Evolutionary conservation across 2,113 vertebrate species (phyloP), one percentile per base, ranked within the genome.

Genomic region (Psilopsiagon aurifrons): DNA sequence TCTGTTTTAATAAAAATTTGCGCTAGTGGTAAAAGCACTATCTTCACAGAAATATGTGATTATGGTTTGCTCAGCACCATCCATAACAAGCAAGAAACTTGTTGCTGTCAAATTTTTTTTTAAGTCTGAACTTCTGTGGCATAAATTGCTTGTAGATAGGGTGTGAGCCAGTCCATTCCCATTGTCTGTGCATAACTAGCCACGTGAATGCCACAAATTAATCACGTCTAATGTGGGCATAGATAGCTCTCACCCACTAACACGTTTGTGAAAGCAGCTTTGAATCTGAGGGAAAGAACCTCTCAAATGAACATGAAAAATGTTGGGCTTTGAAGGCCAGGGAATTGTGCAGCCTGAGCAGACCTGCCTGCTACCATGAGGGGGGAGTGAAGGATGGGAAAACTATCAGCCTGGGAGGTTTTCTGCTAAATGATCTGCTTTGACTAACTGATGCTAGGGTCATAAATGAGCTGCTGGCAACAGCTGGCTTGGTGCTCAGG

Each of bases 121-220:
- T 54, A 97, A 96, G 93, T 97, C 96, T 97, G 96, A 97, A 98
- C 98, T 97, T 97, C 97, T 95, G 90, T 97, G 96, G 98, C 97
- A 96, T 97, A 96, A 97, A 97, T 97, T 97, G 92, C 97, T 97
- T 98, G 98, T 98, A 98, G 98, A 98, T 99, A 96, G 98, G 98
- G 98, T 99, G 97, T 97, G 87, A 96, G 95, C 97, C 91, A 99
- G 98, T 99, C 98, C 98, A 98, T 99, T 98, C 95, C 97, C 92
- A 98, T 99, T 99, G 98, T 99, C 96, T 97, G 75, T 88, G 70
- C 88, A 95, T 97, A 98, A 97, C 98, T 98, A 98, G 98, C 97
- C 95, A 96, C 75, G 94, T 98, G 98, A 99, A 99, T 98, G 97
- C 97, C 94, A 97, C 98, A 99, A 98, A 99, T 99, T 98, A 99